Evolutionary conservation across 2,888 invertebrate species (phyloP).

Genomic region (Scelioninae gen. 2): DNA sequence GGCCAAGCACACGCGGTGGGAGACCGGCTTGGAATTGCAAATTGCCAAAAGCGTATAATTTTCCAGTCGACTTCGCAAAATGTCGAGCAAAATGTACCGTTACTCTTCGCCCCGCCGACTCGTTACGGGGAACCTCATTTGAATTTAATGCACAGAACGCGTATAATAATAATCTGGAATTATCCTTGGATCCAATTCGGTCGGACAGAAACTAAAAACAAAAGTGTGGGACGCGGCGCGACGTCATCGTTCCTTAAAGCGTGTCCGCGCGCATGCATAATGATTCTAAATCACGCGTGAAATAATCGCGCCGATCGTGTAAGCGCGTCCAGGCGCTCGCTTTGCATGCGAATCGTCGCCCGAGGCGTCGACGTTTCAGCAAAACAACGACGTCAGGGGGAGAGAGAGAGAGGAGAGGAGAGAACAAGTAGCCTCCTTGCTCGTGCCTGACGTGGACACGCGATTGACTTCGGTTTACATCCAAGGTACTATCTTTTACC

Average conservation of each 20-base stretch:
- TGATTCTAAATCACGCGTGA: constrained; percentile 45
- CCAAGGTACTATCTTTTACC: constrained; percentile 30
- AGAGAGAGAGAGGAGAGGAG: constrained; percentile 2
- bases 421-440: constrained; percentile 37
- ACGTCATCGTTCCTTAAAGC: constrained; percentile 38
- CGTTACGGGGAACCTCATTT: background rate
- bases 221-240: constrained; percentile 19
- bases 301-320: constrained; percentile 44
- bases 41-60: constrained; percentile 8
- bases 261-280: constrained; percentile 28
- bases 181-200: constrained; percentile 18
- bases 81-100: background rate
- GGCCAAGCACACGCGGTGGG: background rate
- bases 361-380: constrained; percentile 37
- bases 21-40: constrained; percentile 4
- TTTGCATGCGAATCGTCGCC: constrained; percentile 60
- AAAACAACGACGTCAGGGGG: constrained; percentile 34
- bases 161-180: background rate
- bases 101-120: background rate
- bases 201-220: background rate
- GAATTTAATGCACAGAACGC: background rate
- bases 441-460: constrained; percentile 33
- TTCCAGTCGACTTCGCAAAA: constrained; percentile 4
- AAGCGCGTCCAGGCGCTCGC: constrained; percentile 46
- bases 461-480: constrained; percentile 30